Evolutionary conservation across 2,888 invertebrate species (phyloP).

Genomic region (Achlya flavicornis): DNA sequence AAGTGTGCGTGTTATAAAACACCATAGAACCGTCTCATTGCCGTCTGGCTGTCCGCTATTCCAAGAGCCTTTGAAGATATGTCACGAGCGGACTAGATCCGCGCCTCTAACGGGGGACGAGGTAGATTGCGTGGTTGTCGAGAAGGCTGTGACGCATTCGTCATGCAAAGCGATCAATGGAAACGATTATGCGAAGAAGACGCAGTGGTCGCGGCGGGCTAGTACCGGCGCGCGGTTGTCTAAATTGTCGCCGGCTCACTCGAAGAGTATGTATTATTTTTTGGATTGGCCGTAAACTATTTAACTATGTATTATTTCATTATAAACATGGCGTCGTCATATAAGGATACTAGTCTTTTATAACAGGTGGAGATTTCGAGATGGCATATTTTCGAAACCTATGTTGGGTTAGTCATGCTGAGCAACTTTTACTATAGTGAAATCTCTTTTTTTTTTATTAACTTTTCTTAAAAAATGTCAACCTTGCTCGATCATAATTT

Average conservation of each 20-base stretch:
- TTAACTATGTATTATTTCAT: slow-evolving; percentile 17
- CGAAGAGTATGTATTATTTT: slow-evolving; percentile 75
- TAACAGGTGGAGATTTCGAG: too few relatives aligned
- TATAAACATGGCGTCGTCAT: neutral
- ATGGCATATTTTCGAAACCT: too few relatives aligned
- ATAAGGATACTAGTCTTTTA: neutral
- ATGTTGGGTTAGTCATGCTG: too few relatives aligned
- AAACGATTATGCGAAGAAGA: slow-evolving; percentile 57
- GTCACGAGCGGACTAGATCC: slow-evolving; percentile 88
- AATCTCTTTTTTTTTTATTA: too few relatives aligned
- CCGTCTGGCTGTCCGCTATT: slow-evolving; percentile 68
- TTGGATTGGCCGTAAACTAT: slow-evolving; percentile 33
- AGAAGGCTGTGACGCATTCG: slow-evolving; percentile 60
- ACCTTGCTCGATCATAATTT: too few relatives aligned
- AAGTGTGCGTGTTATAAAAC: slow-evolving; percentile 57
- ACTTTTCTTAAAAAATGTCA: too few relatives aligned
- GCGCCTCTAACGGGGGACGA: slow-evolving; percentile 86
- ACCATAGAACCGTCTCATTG: slow-evolving; percentile 72
- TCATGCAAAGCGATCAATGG: slow-evolving; percentile 71
- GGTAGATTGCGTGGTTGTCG: slow-evolving; percentile 61
- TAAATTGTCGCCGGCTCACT: slow-evolving; percentile 76
- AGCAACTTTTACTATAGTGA: too few relatives aligned
- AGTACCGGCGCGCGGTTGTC: slow-evolving; percentile 75
- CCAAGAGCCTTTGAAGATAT: slow-evolving; percentile 69
- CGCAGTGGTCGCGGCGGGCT: slow-evolving; percentile 69